phyloP scores from a whole-genome alignment of 2,113 vertebrate genomes.

The Oceanites oceanicus region DNA sequence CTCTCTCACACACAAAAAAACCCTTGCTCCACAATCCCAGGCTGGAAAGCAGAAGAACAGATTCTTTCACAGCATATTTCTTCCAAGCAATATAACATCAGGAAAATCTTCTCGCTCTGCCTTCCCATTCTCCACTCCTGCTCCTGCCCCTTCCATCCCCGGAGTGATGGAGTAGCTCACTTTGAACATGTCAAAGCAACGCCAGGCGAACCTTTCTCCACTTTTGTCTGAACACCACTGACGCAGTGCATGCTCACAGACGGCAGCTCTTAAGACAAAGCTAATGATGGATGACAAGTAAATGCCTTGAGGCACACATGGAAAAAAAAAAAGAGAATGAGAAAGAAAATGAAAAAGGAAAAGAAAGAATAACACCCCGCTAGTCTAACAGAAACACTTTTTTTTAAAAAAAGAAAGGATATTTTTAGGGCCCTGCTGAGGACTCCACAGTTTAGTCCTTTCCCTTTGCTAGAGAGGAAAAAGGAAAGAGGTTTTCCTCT shows the following conservation, averaged over 20 bases:
- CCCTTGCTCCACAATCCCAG: background rate
- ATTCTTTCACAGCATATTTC: slow-evolving; percentile 10
- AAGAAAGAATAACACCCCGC: background rate
- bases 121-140: background rate
- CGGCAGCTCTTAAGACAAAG: slow-evolving; percentile 46
- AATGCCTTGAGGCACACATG: slow-evolving; percentile 42
- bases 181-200: slow-evolving; percentile 48
- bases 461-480: background rate
- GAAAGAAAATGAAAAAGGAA: slow-evolving; percentile 40
- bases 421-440: background rate
- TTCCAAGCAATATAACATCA: background rate
- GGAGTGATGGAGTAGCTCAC: slow-evolving; percentile 40
- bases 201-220: slow-evolving; percentile 17
- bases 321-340: background rate
- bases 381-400: slow-evolving; percentile 6
- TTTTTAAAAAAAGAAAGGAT: background rate
- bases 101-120: slow-evolving; percentile 19
- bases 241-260: slow-evolving; percentile 36
- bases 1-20: background rate
- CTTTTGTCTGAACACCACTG: slow-evolving; percentile 41
- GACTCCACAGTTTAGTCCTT: background rate
- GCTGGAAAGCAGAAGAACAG: slow-evolving; percentile 4
- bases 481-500: background rate
- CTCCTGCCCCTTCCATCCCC: slow-evolving; percentile 1
- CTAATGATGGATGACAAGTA: slow-evolving; percentile 65